Conservation (phyloP, 2,797 vertebrate genomes). For the Staurois parvus region DNA sequence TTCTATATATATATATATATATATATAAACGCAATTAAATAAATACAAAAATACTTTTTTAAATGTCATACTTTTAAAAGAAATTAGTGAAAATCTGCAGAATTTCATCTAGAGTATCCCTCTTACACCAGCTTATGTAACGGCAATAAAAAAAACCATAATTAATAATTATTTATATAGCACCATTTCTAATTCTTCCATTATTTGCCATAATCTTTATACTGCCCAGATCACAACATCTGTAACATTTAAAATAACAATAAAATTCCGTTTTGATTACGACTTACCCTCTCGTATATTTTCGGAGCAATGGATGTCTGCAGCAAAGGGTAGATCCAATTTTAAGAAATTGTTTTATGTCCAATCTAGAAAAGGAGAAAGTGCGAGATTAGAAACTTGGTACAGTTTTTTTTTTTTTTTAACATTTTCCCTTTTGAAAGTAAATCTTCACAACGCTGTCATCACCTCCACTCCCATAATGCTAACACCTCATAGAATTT, state of each 20-base stretch:
- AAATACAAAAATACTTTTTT: too few relatives aligned
- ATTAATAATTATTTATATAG: background rate
- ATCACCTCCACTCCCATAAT: constrained; percentile 47
- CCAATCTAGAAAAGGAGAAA: constrained; percentile 55
- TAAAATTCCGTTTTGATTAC: constrained; percentile 21
- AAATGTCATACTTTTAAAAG: too few relatives aligned
- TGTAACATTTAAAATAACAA: background rate
- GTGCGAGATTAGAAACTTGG: constrained; percentile 43
- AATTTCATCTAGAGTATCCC: too few relatives aligned
- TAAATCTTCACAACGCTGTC: constrained; percentile 47
- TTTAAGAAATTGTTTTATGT: constrained; percentile 45
- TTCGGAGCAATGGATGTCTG: constrained; percentile 22
- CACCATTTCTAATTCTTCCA: background rate
- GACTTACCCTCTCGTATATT: constrained; percentile 47
- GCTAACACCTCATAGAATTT: constrained; percentile 51
- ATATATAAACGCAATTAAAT: too few relatives aligned
- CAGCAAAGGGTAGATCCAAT: constrained; percentile 50
- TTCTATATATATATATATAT: too few relatives aligned
- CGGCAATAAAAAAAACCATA: too few relatives aligned
- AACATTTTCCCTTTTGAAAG: constrained; percentile 47
- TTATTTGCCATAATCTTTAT: background rate
- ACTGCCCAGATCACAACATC: background rate
- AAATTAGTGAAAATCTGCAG: too few relatives aligned
- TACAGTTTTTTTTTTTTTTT: constrained; percentile 46
- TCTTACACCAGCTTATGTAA: too few relatives aligned